phyloP scores from a whole-genome alignment of 2,797 vertebrate species.

The Oreochromis grahami region DNA sequence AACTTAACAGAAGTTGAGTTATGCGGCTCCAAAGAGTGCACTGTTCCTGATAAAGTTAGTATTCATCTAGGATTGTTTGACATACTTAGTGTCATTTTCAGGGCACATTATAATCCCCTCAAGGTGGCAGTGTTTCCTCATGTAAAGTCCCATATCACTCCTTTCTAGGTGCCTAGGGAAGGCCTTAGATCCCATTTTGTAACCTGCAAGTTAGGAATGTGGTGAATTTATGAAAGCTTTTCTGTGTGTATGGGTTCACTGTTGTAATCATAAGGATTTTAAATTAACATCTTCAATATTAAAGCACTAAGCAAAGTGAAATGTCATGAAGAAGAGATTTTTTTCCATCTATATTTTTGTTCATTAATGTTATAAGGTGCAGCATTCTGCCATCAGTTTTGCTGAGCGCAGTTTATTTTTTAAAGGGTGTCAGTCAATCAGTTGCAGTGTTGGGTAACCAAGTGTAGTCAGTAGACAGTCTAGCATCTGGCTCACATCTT shows the following conservation, averaged over 20 bases:
- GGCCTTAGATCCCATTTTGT: conserved; percentile 63
- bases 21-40: neutral
- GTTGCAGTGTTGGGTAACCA: conserved; percentile 42
- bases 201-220: conserved; percentile 25
- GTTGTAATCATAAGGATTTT: neutral
- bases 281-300: neutral
- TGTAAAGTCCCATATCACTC: neutral
- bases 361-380: neutral
- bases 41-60: neutral
- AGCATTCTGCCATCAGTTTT: neutral
- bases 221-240: neutral
- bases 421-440: conserved; percentile 16
- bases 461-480: conserved; percentile 47
- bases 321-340: neutral
- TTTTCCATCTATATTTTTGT: neutral
- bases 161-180: neutral
- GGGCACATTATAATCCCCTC: neutral
- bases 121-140: conserved; percentile 73
- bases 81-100: neutral
- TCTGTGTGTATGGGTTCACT: neutral
- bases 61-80: neutral
- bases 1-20: neutral
- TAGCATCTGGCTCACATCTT: conserved; percentile 67
- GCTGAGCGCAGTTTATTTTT: conserved; percentile 21
- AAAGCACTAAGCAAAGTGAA: neutral